These are phyloP conservation scores for Drosophila cognata DNA, from an alignment of 2,888 invertebrate species.

Conservation along the genomic window DNA sequence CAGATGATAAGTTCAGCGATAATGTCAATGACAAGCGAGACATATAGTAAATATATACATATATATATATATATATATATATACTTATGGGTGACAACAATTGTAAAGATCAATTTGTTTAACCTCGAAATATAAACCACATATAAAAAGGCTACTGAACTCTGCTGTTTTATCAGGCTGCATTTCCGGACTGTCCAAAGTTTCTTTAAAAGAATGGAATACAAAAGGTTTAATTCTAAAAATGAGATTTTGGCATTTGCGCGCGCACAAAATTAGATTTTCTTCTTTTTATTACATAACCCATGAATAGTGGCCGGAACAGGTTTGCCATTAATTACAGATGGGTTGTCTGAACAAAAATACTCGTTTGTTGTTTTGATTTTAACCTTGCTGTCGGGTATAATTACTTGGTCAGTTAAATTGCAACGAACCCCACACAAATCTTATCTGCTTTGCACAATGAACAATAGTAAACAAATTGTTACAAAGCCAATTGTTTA, in stretches of 20 bases:
- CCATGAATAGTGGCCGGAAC: slow-evolving; percentile 46
- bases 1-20: slow-evolving; percentile 22
- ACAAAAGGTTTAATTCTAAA: neutral
- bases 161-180: slow-evolving; percentile 22
- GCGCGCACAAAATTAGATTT: slow-evolving; percentile 20
- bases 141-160: slow-evolving; percentile 42
- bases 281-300: slow-evolving; percentile 44
- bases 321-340: slow-evolving; percentile 60
- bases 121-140: slow-evolving; percentile 13
- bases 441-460: slow-evolving; percentile 30
- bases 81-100: slow-evolving; percentile 23
- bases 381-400: slow-evolving; percentile 49
- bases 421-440: slow-evolving; percentile 28
- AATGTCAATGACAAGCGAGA: slow-evolving; percentile 19
- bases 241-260: slow-evolving; percentile 13
- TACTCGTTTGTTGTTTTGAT: slow-evolving; percentile 47
- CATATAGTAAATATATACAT: neutral
- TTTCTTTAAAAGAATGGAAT: neutral
- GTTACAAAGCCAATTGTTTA: neutral
- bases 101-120: slow-evolving; percentile 10
- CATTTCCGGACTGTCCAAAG: neutral
- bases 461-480: slow-evolving; percentile 1
- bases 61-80: slow-evolving; percentile 7
- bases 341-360: slow-evolving; percentile 31
- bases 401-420: slow-evolving; percentile 43